Conservation (phyloP, 1,140 invertebrate genomes). For the Onthophagus taurus region DNA sequence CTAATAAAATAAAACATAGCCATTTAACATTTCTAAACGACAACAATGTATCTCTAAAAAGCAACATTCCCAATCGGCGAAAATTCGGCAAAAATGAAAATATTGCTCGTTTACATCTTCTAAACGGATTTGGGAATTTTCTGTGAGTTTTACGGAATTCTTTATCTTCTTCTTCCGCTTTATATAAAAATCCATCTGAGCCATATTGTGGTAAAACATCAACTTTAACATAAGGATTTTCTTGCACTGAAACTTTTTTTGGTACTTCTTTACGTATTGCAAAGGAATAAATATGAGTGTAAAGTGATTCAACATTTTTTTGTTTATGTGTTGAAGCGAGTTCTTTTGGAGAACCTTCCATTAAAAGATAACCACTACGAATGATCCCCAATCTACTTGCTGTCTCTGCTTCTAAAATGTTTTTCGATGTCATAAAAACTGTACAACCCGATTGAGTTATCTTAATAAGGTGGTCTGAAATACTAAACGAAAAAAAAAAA, state of each 20-base stretch:
- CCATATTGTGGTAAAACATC: not conserved
- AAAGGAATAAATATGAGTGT: conserved; percentile 8
- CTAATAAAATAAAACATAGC: conserved; percentile 4
- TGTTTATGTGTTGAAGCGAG: conserved; percentile 6
- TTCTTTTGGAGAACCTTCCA: conserved; percentile 12
- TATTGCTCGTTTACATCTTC: not conserved
- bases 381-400: conserved; percentile 59
- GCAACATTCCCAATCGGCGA: conserved; percentile 2
- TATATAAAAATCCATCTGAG: conserved; percentile 13
- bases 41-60: conserved; percentile 1
- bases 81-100: conserved; percentile 4
- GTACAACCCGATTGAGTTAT: conserved; percentile 74
- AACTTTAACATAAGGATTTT: conserved; percentile 1
- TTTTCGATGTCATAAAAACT: conserved; percentile 90
- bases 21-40: conserved; percentile 1
- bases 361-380: conserved; percentile 8
- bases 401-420: conserved; percentile 86
- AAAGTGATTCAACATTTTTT: conserved; percentile 9
- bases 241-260: conserved; percentile 5
- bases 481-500: conserved; percentile 42
- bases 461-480: conserved; percentile 84
- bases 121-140: not conserved
- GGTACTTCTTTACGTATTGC: not conserved
- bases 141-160: not conserved
- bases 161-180: not conserved